Conservation (phyloP, 2,797 vertebrate genomes). For the Odontamblyopus lacepedii region DNA sequence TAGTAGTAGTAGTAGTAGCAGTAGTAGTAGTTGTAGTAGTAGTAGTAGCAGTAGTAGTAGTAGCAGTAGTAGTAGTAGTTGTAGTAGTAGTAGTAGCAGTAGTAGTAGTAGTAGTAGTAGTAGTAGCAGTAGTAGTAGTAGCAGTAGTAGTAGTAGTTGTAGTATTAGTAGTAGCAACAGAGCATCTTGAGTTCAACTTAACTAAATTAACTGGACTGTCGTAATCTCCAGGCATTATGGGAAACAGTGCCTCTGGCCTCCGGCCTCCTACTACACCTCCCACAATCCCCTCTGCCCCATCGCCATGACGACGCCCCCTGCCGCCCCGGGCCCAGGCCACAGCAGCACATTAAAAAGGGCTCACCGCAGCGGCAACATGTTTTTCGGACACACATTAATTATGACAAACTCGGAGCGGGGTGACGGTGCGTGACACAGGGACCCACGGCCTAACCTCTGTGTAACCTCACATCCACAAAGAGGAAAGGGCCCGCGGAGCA, state of each 20-base stretch:
- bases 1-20: no score
- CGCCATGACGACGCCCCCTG: constrained; percentile 59
- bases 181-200: background rate
- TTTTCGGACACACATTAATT: constrained; percentile 65
- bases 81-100: no score
- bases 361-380: constrained; percentile 50
- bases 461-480: background rate
- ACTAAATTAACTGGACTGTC: background rate
- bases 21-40: no score
- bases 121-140: no score
- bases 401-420: constrained; percentile 58
- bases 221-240: background rate
- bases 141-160: no score
- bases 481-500: background rate
- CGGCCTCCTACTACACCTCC: constrained; percentile 22
- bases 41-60: no score
- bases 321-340: constrained; percentile 50
- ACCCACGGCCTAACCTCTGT: constrained; percentile 23
- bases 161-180: no score
- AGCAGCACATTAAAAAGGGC: constrained; percentile 63
- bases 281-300: constrained; percentile 39
- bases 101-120: no score
- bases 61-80: no score
- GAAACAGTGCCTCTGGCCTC: background rate
- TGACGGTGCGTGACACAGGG: constrained; percentile 44